Evolutionary conservation across 2,888 invertebrate species (phyloP).

Genomic region (Acanthosoma haemorrhoidale): DNA sequence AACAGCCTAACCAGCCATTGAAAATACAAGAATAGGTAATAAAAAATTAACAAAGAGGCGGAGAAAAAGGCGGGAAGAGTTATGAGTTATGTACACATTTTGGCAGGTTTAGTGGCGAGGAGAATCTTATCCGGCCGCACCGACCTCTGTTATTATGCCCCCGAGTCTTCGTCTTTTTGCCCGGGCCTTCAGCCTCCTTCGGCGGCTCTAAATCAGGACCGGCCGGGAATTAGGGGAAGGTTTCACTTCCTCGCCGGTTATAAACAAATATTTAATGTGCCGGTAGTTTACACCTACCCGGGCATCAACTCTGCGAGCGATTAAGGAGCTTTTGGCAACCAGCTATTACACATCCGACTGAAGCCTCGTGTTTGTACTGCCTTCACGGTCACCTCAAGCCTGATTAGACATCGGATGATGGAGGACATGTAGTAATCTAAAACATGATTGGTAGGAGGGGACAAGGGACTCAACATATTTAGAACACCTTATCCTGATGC

Average conservation of each 20-base stretch:
- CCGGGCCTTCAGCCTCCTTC: background rate
- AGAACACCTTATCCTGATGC: too few relatives aligned
- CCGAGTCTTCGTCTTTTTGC: background rate
- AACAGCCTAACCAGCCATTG: background rate
- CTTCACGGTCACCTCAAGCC: too few relatives aligned
- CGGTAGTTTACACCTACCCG: background rate
- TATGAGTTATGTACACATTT: constrained; percentile 33
- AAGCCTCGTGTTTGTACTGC: too few relatives aligned
- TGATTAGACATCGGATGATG: too few relatives aligned
- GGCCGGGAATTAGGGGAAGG: background rate
- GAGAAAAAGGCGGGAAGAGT: background rate
- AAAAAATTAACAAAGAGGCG: background rate
- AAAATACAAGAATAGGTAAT: background rate
- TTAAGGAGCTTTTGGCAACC: too few relatives aligned
- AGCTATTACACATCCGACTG: too few relatives aligned
- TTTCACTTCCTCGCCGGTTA: background rate
- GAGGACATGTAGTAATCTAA: too few relatives aligned
- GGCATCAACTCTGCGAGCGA: too few relatives aligned
- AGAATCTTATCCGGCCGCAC: background rate
- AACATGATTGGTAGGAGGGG: too few relatives aligned
- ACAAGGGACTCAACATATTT: too few relatives aligned
- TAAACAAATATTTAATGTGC: background rate
- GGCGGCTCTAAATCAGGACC: background rate
- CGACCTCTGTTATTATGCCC: background rate
- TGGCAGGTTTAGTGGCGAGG: constrained; percentile 32